Evolutionary conservation across 1,140 invertebrate genomes (phyloP), one percentile per base, ranked within the genome.

Genomic region (Coelopa frigida): DNA sequence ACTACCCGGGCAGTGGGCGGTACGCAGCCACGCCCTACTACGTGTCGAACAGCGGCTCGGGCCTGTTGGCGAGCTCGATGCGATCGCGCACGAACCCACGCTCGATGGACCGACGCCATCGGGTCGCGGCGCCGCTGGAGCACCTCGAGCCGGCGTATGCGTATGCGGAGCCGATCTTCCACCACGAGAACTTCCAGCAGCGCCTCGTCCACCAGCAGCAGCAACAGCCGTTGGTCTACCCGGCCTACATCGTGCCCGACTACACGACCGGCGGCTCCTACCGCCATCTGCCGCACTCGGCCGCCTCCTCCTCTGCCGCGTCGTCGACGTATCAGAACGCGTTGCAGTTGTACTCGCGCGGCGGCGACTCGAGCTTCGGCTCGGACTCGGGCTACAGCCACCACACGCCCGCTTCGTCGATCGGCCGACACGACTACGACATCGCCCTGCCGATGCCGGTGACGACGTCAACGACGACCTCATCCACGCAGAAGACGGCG

Each of bases 371-470:
- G 3, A 76, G 77, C 26, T 79, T 81, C 32, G 78, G 78, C 5
- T 81, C 78, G 17, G 81, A 83, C 58, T 82, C 80, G 15, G 80
- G 81, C 0, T 83, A 83, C 55, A 82, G 80, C 52, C 80, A 83
- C 55, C 77, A 82, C 48, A 83, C 81, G 46, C 65, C 66, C 2
- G 61, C 62, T 11, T 74, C 74, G 18, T 66, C 62, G 0, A 65
- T 65, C 32, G 62, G 63, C 0, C 54, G 63, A 5, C 57, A 63
- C 49, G 63, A 63, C 12, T 66, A 64, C 37, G 61, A 64, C 33
- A 46, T 64, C 17, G 51, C 56, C 2, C 55, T 58, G 6, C 33
- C 27, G 14, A 42, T 37, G 35, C 59, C 58, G n/a, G n/a, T n/a
- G n/a, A 2, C 57, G 31, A n/a, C 31, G 5, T 17, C 31, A 41